Percentiles rank a stretch among this genome's conserved stretches.
phyloP scores from a whole-genome alignment of 37 sponge, comb jelly and placozoan species.

The Bolinopsis microptera region DNA sequence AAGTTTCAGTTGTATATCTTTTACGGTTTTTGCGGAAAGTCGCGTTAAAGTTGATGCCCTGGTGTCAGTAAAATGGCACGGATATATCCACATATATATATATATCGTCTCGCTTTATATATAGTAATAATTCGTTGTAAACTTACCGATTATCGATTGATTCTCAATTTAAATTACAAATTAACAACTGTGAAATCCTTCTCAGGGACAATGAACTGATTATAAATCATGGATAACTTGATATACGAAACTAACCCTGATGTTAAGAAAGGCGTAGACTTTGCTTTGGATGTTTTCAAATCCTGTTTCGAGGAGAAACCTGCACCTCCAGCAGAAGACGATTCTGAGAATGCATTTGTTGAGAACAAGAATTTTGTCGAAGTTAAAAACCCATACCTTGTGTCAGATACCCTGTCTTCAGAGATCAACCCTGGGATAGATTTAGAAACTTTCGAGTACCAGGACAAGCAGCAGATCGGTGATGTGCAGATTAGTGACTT shows the following conservation, averaged over 20 bases:
- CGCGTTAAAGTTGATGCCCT: no score
- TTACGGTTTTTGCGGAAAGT: no score
- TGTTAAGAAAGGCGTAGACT: not conserved
- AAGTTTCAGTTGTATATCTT: no score
- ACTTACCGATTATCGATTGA: no score
- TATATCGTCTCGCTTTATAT: no score
- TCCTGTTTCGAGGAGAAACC: slow-evolving; percentile 1
- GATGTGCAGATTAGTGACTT: slow-evolving; percentile 20
- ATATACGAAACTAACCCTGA: not conserved
- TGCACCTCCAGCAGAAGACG: not conserved
- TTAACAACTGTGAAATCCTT: no score
- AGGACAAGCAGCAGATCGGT: not conserved
- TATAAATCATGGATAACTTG: not conserved
- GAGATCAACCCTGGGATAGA: slow-evolving; percentile 57
- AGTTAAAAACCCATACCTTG: not conserved
- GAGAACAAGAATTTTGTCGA: slow-evolving; percentile 45
- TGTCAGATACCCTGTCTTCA: slow-evolving; percentile 25
- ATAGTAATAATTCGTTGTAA: no score
- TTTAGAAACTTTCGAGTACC: slow-evolving; percentile 51
- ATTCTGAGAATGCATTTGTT: slow-evolving; percentile 8
- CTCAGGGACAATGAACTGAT: not conserved
- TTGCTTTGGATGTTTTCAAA: not conserved
- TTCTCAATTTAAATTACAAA: no score
- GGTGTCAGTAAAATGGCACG: no score
- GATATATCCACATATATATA: no score